These are phyloP conservation scores for Ophion ventricosus DNA, from an alignment of 2,888 invertebrate genomes.

Conservation along the genomic window DNA sequence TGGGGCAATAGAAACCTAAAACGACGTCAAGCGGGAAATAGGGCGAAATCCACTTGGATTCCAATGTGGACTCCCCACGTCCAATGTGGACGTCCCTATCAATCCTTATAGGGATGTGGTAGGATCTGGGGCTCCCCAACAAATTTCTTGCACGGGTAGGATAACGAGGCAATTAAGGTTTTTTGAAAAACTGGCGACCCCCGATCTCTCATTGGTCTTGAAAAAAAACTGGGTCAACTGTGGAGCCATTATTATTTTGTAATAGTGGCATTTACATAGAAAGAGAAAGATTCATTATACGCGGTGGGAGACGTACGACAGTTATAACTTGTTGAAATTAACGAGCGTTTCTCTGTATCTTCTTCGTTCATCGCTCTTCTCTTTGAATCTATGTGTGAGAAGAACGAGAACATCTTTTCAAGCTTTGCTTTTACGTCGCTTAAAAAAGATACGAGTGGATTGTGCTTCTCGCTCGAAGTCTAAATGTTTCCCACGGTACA, in stretches of 20 bases:
- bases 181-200: no score
- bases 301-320: constrained; percentile 35
- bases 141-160: no score
- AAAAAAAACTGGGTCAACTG: background rate
- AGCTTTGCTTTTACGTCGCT: constrained; percentile 27
- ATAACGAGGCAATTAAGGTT: no score
- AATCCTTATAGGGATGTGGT: no score
- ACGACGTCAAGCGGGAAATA: no score
- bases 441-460: background rate
- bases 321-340: constrained; percentile 65
- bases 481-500: constrained; percentile 56
- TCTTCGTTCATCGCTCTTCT: constrained; percentile 13
- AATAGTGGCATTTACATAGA: constrained; percentile 21
- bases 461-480: background rate
- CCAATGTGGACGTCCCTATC: no score
- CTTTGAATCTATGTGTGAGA: constrained; percentile 27
- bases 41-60: no score
- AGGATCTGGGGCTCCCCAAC: no score
- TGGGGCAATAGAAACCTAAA: no score
- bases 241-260: constrained; percentile 42
- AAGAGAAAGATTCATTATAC: constrained; percentile 51
- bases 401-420: constrained; percentile 33
- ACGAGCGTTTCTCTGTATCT: constrained; percentile 54
- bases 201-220: background rate
- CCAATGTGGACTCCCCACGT: no score